These are phyloP conservation scores for Dermatemys mawii DNA, from an alignment of 2,113 vertebrate species.

Conservation along the genomic window DNA sequence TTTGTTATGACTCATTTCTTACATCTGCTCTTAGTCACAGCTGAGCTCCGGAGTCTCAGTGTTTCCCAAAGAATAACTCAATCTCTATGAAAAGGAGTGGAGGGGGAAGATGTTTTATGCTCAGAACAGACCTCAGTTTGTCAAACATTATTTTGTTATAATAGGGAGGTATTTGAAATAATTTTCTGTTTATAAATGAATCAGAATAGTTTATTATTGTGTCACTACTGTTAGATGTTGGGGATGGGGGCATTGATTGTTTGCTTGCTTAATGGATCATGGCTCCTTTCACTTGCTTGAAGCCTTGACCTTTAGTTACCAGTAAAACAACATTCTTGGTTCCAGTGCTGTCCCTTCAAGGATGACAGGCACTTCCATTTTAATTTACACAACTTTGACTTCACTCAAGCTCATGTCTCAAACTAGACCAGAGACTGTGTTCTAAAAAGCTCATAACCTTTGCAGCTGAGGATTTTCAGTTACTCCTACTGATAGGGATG, in stretches of 20 bases:
- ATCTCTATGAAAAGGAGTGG: not conserved
- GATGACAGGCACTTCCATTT: not conserved
- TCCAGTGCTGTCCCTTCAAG: slow-evolving; percentile 29
- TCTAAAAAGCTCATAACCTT: not conserved
- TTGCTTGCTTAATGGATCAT: slow-evolving; percentile 28
- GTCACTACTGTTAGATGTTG: not conserved
- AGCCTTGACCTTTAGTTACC: slow-evolving; percentile 5
- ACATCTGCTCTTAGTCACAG: slow-evolving; percentile 26
- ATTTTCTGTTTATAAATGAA: not conserved
- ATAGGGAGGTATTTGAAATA: not conserved
- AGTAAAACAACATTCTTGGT: slow-evolving; percentile 43
- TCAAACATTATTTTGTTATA: not conserved
- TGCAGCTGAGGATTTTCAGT: not conserved
- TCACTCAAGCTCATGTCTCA: slow-evolving; percentile 27
- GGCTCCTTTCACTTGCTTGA: slow-evolving; percentile 42
- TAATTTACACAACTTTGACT: slow-evolving; percentile 11
- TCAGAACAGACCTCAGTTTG: not conserved
- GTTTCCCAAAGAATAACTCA: not conserved
- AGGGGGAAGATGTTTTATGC: not conserved
- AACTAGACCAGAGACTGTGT: not conserved
- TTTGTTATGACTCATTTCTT: slow-evolving; percentile 38
- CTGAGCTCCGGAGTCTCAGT: not conserved
- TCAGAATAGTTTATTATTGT: slow-evolving; percentile 29
- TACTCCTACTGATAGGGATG: not conserved
- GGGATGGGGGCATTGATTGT: slow-evolving; percentile 1